These are phyloP conservation scores for Caprella mutica DNA, from an alignment of 2,888 invertebrate genomes.

Conservation along the genomic window DNA sequence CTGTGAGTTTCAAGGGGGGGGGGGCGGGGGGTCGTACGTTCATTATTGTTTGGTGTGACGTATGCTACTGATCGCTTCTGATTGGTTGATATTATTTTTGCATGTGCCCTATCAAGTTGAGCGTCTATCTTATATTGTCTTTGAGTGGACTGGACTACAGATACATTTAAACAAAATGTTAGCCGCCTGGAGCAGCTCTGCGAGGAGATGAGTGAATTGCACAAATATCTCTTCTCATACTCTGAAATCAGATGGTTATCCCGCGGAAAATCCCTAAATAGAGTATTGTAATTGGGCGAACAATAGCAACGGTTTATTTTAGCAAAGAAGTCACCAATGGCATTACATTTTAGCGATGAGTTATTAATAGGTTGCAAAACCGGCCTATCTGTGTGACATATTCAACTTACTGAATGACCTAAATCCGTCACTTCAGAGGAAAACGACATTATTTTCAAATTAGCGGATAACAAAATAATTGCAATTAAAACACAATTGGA, in stretches of 20 bases:
- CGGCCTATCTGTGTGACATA: not conserved
- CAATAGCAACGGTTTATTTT: not conserved
- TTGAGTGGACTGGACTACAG: too few relatives aligned
- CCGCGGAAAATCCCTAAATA: conserved; percentile 1
- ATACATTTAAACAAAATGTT: too few relatives aligned
- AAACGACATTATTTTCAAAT: conserved; percentile 1
- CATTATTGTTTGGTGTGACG: too few relatives aligned
- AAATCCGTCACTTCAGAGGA: not conserved
- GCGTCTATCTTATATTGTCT: too few relatives aligned
- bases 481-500: conserved; percentile 8
- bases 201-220: conserved; percentile 2
- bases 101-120: too few relatives aligned
- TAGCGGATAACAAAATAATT: conserved; percentile 4
- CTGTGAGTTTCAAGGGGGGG: too few relatives aligned
- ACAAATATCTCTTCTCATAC: conserved; percentile 9
- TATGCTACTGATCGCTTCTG: too few relatives aligned
- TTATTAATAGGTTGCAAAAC: conserved; percentile 5
- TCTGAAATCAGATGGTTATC: conserved; percentile 9
- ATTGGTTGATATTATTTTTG: too few relatives aligned
- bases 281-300: conserved; percentile 7
- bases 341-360: conserved; percentile 3
- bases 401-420: conserved; percentile 5
- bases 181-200: conserved; percentile 6
- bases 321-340: conserved; percentile 7
- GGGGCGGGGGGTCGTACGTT: too few relatives aligned